Conservation (phyloP, 2,797 vertebrate genomes). For the Platyrinchus mystaceus region DNA sequence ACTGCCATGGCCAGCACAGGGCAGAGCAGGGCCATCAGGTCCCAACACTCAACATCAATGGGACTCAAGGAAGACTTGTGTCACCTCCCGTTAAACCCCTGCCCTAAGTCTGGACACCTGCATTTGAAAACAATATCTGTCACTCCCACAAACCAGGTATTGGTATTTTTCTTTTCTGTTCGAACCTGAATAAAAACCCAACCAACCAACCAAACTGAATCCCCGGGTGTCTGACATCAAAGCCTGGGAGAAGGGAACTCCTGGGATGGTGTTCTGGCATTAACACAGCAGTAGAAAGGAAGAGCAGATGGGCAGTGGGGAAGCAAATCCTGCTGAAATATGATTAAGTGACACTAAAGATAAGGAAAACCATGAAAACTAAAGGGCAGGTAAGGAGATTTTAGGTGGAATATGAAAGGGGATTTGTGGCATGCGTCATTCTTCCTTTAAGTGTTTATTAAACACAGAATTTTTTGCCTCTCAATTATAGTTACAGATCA, state of each 20-base stretch:
- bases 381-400: slow-evolving; percentile 1
- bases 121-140: background rate
- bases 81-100: rapidly evolving
- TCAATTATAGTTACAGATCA: background rate
- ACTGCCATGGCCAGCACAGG: background rate
- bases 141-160: background rate
- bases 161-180: background rate
- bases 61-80: background rate
- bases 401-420: slow-evolving; percentile 1
- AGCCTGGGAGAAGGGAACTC: background rate
- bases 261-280: background rate
- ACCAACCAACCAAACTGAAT: background rate
- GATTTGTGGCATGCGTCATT: background rate
- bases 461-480: background rate
- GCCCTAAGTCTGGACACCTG: background rate
- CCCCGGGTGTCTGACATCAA: background rate
- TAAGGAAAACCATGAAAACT: background rate
- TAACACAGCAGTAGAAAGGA: background rate
- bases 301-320: background rate
- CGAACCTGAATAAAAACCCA: background rate
- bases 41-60: background rate
- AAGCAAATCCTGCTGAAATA: slow-evolving; percentile 29
- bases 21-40: background rate
- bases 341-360: slow-evolving; percentile 14
- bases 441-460: slow-evolving; percentile 31